phyloP scores from a whole-genome alignment of 2,797 vertebrate species.

The Prunella strophiata region DNA sequence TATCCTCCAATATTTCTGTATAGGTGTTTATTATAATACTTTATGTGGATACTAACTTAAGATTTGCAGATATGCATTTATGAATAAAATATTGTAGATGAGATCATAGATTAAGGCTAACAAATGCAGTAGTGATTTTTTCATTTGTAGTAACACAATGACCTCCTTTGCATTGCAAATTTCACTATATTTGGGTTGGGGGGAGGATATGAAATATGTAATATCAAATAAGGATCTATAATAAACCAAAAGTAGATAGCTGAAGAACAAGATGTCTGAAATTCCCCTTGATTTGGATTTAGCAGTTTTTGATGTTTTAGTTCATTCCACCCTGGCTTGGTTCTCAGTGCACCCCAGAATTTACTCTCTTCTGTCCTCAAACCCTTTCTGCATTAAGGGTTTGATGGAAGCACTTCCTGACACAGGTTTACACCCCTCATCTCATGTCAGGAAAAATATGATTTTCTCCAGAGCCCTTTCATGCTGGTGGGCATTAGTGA shows the following conservation, averaged over 20 bases:
- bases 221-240: conserved; percentile 38
- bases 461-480: not conserved
- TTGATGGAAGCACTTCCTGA: not conserved
- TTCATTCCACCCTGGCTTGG: not conserved
- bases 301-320: not conserved
- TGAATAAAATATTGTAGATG: conserved; percentile 59
- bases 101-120: conserved; percentile 39
- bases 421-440: not conserved
- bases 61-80: conserved; percentile 30
- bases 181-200: conserved; percentile 18
- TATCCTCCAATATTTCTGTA: conserved; percentile 18
- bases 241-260: not conserved
- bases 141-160: conserved; percentile 46
- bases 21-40: conserved; percentile 20
- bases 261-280: not conserved
- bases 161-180: conserved; percentile 60
- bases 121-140: conserved; percentile 40
- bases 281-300: not conserved
- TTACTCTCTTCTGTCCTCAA: not conserved
- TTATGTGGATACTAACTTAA: conserved; percentile 42
- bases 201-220: conserved; percentile 51
- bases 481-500: not conserved
- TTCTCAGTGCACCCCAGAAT: not conserved
- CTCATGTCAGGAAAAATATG: not conserved
- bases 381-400: not conserved